Evolutionary conservation across 2,113 vertebrate species (phyloP).

Genomic region (Pipa parva): DNA sequence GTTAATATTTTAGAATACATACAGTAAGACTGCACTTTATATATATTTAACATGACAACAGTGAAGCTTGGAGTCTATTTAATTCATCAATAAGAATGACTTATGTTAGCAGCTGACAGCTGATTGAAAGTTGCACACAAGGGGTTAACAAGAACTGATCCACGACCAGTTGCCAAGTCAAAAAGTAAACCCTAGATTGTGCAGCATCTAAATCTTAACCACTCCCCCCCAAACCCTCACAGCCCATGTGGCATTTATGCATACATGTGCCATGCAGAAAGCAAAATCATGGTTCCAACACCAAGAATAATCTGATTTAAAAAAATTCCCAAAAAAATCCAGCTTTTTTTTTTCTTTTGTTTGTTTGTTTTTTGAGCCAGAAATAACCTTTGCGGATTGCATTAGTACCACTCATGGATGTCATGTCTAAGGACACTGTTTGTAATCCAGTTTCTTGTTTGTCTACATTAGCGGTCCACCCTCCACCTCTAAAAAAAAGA

Average conservation of each 20-base stretch:
- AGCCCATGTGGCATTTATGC: conserved; percentile 4
- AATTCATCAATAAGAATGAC: too few species aligned
- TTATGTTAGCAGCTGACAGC: too few species aligned
- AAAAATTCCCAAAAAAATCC: conserved; percentile 2
- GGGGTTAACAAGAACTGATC: background rate
- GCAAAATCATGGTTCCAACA: conserved; percentile 1
- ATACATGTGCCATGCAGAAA: conserved; percentile 6
- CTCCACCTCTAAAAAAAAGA: conserved; percentile 35
- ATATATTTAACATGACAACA: too few species aligned
- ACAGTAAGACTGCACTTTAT: too few species aligned
- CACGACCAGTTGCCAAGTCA: background rate
- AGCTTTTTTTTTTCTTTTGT: too few species aligned
- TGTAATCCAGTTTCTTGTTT: conserved; percentile 24
- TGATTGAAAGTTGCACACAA: background rate
- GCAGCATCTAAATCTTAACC: background rate
- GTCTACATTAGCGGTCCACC: conserved; percentile 24
- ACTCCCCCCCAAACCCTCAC: conserved; percentile 18
- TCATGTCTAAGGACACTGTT: background rate
- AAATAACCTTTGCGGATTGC: too few species aligned
- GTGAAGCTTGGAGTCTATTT: too few species aligned
- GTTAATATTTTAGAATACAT: too few species aligned
- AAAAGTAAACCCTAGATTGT: background rate
- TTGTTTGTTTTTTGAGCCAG: too few species aligned
- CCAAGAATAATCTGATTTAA: conserved; percentile 18
- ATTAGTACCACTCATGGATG: too few species aligned